Base-by-base conservation (phyloP, 2,888 invertebrate species). In the Chelonus formosanus region DNA sequence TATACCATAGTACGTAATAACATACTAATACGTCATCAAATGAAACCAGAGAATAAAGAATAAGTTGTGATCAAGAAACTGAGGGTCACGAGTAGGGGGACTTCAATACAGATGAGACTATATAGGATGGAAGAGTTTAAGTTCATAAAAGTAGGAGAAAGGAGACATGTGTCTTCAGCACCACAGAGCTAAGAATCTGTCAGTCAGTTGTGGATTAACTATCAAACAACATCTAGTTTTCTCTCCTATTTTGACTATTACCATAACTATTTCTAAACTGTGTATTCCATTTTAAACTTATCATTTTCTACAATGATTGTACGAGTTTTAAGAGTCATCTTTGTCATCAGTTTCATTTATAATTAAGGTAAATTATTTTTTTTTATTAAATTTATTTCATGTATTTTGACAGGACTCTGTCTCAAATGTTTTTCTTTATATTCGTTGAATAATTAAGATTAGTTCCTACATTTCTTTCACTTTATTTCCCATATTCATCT, bases 21-120 rank as follows among this genome's bases (percentile, higher is more conserved):
- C 20, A 20, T 44, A 44, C 7, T 44, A 7, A n/a, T 44, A 8
- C 8, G n/a, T 8, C n/a, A 44, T 44, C n/a, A 8, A 44, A 44
- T 44, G 8, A 44, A 44, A n/a, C 7, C 8, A n/a, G 44, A 44
- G 44, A 3, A 44, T 44, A 2, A 20, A 44, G 44, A 44, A 44
- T 44, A 7, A n/a, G 8, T 44, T 6, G 44, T 44, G 44, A n/a
- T 44, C n/a, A 44, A 7, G n/a, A 44, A 44, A 44, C 7, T 31
- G 48, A 48, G 48, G 48, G 48, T 48, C 48, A 48, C 5, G 48
- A 48, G 48, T n/a, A 48, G 48, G 48, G 48, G 48, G 4, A 48
- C 48, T 20, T 20, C 20, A 20, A 20, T 20, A 20, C 20, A 20
- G 20, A 45, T 45, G n/a, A 45, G 8, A 5, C n/a, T n/a, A 45